Conservation (phyloP, 2,113 vertebrate genomes). For the Neogobius melanostomus region DNA sequence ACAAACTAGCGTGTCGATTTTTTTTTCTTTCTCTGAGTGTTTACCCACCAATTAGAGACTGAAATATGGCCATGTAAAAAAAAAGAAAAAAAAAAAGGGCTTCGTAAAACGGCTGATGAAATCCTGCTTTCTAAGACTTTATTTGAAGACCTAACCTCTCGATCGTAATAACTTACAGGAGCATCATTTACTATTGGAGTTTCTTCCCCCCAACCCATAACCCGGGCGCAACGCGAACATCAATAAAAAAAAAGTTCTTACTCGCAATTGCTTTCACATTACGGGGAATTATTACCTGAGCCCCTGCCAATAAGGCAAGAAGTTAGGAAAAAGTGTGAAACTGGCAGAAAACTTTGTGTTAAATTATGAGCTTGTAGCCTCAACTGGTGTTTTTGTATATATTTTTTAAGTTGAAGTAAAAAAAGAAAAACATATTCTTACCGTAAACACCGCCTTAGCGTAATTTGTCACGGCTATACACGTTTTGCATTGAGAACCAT, state of each 20-base stretch:
- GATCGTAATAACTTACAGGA: background rate
- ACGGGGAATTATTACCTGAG: slow-evolving; percentile 23
- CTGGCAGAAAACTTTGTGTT: background rate
- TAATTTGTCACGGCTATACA: slow-evolving; percentile 56
- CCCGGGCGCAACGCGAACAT: slow-evolving; percentile 2
- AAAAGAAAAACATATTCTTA: background rate
- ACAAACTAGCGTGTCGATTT: slow-evolving; percentile 29
- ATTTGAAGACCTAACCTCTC: slow-evolving; percentile 16
- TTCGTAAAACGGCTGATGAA: slow-evolving; percentile 17
- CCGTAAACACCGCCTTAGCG: background rate
- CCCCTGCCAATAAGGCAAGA: slow-evolving; percentile 17
- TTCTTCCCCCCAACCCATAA: slow-evolving; percentile 14
- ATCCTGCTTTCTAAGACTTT: slow-evolving; percentile 14
- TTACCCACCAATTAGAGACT: slow-evolving; percentile 41
- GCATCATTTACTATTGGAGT: slow-evolving; percentile 15
- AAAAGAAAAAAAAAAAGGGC: slow-evolving; percentile 6
- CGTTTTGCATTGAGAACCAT: slow-evolving; percentile 39
- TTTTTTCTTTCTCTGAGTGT: slow-evolving; percentile 15
- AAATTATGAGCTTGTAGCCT: slow-evolving; percentile 22
- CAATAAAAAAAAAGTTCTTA: slow-evolving; percentile 36
- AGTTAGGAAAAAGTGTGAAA: slow-evolving; percentile 5
- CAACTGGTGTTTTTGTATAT: slow-evolving; percentile 12
- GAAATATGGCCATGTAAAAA: slow-evolving; percentile 26
- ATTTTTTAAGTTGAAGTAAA: slow-evolving; percentile 12
- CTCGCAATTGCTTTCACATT: slow-evolving; percentile 20